These are phyloP conservation scores for Mesaphorura yosii DNA, from an alignment of 1,140 invertebrate genomes.

Conservation along the genomic window DNA sequence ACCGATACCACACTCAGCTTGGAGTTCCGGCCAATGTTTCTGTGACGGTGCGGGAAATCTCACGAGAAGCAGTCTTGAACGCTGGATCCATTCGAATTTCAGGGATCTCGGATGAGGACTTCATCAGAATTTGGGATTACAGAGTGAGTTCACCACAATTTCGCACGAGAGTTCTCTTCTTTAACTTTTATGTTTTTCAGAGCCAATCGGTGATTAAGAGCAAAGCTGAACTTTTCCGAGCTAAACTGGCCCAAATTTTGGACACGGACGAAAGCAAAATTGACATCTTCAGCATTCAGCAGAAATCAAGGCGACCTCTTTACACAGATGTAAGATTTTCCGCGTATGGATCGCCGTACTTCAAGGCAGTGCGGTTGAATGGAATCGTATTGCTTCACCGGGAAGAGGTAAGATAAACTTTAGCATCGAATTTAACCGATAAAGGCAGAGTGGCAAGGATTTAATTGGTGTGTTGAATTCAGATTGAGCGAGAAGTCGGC, in stretches of 20 bases:
- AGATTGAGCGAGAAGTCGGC: slow-evolving; percentile 83
- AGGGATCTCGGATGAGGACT: slow-evolving; percentile 77
- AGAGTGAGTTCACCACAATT: slow-evolving; percentile 40
- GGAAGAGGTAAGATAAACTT: slow-evolving; percentile 51
- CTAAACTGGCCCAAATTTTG: slow-evolving; percentile 71
- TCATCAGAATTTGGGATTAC: slow-evolving; percentile 81
- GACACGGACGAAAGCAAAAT: slow-evolving; percentile 77
- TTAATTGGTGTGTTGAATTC: slow-evolving; percentile 2
- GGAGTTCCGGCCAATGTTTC: slow-evolving; percentile 85
- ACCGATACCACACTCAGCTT: slow-evolving; percentile 82
- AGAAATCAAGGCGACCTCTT: slow-evolving; percentile 70
- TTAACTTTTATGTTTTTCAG: slow-evolving; percentile 33
- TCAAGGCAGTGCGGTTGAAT: slow-evolving; percentile 84
- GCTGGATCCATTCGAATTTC: slow-evolving; percentile 85
- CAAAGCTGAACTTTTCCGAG: slow-evolving; percentile 75
- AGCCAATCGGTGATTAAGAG: slow-evolving; percentile 69
- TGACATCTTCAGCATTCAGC: slow-evolving; percentile 87
- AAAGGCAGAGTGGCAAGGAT: background rate
- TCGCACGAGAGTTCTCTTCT: too few relatives aligned
- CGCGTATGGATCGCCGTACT: slow-evolving; percentile 89
- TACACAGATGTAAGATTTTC: slow-evolving; percentile 86
- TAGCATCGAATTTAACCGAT: background rate
- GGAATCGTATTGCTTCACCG: slow-evolving; percentile 87
- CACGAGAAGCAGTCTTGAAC: slow-evolving; percentile 87
- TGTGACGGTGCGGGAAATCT: slow-evolving; percentile 82